phyloP scores from a whole-genome alignment of 2,797 vertebrate genomes.

The Enoplosus armatus region DNA sequence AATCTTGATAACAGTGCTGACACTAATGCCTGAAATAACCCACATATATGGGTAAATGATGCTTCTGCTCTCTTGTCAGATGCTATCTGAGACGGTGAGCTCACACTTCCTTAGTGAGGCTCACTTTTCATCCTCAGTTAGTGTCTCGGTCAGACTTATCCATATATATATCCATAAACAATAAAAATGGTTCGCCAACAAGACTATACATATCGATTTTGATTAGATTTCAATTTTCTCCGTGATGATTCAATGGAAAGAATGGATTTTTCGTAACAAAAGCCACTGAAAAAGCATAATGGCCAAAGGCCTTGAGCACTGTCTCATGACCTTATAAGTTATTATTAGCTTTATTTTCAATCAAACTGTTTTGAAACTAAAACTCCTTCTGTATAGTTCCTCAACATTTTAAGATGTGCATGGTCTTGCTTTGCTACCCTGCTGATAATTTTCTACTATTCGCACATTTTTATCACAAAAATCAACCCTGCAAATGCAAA shows the following conservation, averaged over 20 bases:
- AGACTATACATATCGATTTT: neutral
- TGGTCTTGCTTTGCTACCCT: neutral
- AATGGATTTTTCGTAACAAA: too few species aligned
- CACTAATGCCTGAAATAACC: constrained; percentile 27
- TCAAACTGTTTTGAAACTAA: neutral
- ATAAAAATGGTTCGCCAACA: neutral
- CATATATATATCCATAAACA: neutral
- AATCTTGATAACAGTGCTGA: constrained; percentile 63
- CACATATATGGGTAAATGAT: constrained; percentile 57
- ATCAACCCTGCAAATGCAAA: constrained; percentile 3
- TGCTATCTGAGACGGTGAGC: constrained; percentile 41
- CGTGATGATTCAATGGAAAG: neutral
- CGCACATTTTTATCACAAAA: constrained; percentile 23
- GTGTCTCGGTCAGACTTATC: neutral
- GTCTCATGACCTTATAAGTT: too few species aligned
- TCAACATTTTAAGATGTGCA: neutral
- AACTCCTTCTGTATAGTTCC: accelerated
- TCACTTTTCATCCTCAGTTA: constrained; percentile 5
- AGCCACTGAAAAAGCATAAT: neutral
- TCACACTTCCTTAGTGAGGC: constrained; percentile 9
- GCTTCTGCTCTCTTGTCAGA: constrained; percentile 39
- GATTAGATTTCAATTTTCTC: neutral
- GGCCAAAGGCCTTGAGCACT: neutral
- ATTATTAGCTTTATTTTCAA: neutral
- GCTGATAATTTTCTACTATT: neutral